These are phyloP conservation scores for Prinia subflava DNA, from an alignment of 2,113 vertebrate species.

Conservation along the genomic window DNA sequence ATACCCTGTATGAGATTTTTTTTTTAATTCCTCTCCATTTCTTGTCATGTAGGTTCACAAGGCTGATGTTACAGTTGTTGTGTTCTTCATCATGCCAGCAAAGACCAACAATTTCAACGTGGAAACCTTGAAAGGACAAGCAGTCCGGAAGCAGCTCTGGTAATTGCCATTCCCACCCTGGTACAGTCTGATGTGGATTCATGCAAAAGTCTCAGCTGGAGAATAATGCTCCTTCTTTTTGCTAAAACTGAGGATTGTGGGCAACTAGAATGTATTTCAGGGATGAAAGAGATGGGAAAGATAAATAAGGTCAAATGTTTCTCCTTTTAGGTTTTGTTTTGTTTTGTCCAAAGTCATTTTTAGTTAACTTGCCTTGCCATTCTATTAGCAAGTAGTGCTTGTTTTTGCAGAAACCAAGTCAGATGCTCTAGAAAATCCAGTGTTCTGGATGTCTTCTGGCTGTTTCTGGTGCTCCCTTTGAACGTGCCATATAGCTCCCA, in stretches of 20 bases:
- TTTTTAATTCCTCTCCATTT: not conserved
- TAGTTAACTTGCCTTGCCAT: not conserved
- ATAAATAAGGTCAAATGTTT: not conserved
- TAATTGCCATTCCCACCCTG: constrained; percentile 52
- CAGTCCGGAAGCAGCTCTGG: constrained; percentile 95
- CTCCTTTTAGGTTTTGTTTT: not conserved
- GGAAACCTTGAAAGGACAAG: constrained; percentile 95
- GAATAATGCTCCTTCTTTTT: not conserved
- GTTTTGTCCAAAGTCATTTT: not conserved
- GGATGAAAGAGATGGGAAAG: not conserved
- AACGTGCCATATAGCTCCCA: not conserved
- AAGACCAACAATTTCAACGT: constrained; percentile 98
- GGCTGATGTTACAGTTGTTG: constrained; percentile 88
- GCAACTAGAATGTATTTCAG: not conserved
- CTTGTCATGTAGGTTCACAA: constrained; percentile 82
- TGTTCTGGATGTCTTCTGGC: not conserved
- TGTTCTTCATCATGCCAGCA: constrained; percentile 98
- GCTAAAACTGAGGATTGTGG: not conserved
- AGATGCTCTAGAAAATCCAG: not conserved
- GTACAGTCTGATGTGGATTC: not conserved
- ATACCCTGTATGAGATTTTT: not conserved
- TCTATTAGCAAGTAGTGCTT: not conserved
- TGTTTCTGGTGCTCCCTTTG: not conserved
- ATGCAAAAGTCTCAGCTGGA: not conserved
- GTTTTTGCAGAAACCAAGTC: not conserved